Base-by-base conservation (phyloP, 2,888 invertebrate species). In the Plebejus argus region DNA sequence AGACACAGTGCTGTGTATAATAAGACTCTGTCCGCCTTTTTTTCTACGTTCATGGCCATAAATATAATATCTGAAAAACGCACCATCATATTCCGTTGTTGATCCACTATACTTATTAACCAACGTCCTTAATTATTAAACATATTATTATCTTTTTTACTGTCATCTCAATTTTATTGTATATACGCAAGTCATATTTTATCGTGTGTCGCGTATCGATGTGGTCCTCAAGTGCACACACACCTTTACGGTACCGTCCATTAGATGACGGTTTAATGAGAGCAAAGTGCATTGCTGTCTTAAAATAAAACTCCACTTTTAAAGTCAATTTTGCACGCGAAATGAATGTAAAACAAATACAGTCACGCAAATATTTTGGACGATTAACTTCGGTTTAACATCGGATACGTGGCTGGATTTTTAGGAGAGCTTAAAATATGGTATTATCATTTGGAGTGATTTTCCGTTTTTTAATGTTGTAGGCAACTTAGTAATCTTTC, bases 221-320 rank as follows among this genome's bases (percentile, higher is more conserved):
- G 18, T 33, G 1, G 18, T 66, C 66, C 6, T 33, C 66, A 28
- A 66, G 18, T 66, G 66, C 28, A 15, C 15, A 66, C 66, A 15
- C 18, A 66, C 66, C 66, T 66, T 28, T 66, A 28, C 28, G 18
- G 49, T 15, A 74, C 53, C 49, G 53, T 74, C 74, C 74, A 74
- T 74, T 53, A 74, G 49, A 28, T 18, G 74, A 74, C 72, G 72
- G 15, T 53, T 79, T 78, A 79, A 78, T 72, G 76, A 77, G 77
- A 72, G 66, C 70, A 15, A 49, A 78, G 78, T 79, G 78, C 79
- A 79, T 79, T 76, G 79, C 70, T 78, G 74, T 58, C 70, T 78
- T 77, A 76, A 78, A 76, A 79, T 77, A 77, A 78, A 77, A 70
- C 53, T 23, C 49, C 18, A 56, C 70, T 80, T 78, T 78, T 70